Conservation (phyloP, 2,888 invertebrate species). For the Sarcophaga caerulescens region DNA sequence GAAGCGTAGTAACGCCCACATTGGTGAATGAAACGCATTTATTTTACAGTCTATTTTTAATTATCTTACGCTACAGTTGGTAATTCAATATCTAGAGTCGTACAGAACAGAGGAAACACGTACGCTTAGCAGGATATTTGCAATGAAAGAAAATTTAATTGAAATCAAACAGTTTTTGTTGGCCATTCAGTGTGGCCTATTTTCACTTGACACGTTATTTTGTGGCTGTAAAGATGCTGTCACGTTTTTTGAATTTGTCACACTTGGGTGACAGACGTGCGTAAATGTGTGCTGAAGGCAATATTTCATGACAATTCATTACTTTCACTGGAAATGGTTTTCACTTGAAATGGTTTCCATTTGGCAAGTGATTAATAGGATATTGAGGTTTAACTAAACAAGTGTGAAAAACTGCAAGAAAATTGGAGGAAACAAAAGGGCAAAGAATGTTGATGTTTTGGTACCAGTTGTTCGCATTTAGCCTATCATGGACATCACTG, state of each 20-base stretch:
- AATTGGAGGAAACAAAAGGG: too few relatives aligned
- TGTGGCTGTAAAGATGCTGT: background rate
- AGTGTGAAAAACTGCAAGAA: too few relatives aligned
- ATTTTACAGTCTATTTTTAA: background rate
- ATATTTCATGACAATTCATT: background rate
- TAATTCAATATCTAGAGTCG: background rate
- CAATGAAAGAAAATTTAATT: conserved; percentile 1
- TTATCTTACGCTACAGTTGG: background rate
- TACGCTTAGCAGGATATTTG: background rate
- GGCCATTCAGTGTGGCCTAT: background rate
- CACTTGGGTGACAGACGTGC: conserved; percentile 7
- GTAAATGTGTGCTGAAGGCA: background rate
- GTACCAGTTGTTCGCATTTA: too few relatives aligned
- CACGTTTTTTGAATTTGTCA: conserved; percentile 32
- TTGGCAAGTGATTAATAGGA: too few relatives aligned
- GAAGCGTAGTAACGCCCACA: conserved; percentile 22
- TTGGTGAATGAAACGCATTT: conserved; percentile 1
- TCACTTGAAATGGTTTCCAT: too few relatives aligned
- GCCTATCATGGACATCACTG: too few relatives aligned
- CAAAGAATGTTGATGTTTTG: too few relatives aligned
- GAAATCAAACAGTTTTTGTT: background rate
- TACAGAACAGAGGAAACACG: background rate
- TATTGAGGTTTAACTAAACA: too few relatives aligned
- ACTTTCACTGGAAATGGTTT: background rate
- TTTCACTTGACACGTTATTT: background rate